Base-by-base conservation (phyloP, 2,797 vertebrate genomes). In the Todus mexicanus region DNA sequence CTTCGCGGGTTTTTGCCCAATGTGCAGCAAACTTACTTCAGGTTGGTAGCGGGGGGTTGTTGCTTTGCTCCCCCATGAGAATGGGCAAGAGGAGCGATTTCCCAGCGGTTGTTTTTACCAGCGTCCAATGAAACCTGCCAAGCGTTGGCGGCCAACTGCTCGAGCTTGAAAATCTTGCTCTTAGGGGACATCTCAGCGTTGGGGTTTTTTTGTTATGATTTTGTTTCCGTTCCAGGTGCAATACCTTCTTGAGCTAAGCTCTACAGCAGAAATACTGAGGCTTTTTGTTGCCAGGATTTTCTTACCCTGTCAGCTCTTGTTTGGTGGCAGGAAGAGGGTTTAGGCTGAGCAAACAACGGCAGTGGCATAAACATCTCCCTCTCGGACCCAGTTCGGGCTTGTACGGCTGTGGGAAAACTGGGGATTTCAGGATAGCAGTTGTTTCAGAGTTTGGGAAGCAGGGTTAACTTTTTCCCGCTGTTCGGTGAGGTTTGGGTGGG, bases 331-430 rank as follows among this genome's bases (percentile, higher is more conserved):
- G 66, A 69, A 10, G 35, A 15, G 5, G 33, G 53, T 26, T 33
- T 26, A 12, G 65, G 76, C 72, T 87, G 61, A 92, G 84, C 79
- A 83, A 94, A 87, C 71, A 94, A 50, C 29, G 31, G 38, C 74
- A 59, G 78, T 51, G 63, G 56, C 73, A 82, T 85, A 82, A 92
- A 92, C 61, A 74, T 51, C n/a, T 72, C 43, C n/a, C 38, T 51
- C 51, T 51, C 66, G 47, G 43, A 8, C 68, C 4, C 22, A 43
- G 48, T 45, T 33, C 40, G 69, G 12, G 43, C 71, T 48, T 48
- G 31, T 8, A 6, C 12, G 53, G n/a, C n/a, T n/a, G n/a, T n/a
- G n/a, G n/a, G n/a, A n/a, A n/a, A 31, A 21, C 7, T 8, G 20
- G 48, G 27, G 35, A 6, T 63, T 72, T 69, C 25, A 38, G 48